Percentiles rank a stretch among this genome's conserved stretches.
Evolutionary conservation across 2,797 vertebrate species (phyloP).

Genomic region (Notolepis coatsorum): DNA sequence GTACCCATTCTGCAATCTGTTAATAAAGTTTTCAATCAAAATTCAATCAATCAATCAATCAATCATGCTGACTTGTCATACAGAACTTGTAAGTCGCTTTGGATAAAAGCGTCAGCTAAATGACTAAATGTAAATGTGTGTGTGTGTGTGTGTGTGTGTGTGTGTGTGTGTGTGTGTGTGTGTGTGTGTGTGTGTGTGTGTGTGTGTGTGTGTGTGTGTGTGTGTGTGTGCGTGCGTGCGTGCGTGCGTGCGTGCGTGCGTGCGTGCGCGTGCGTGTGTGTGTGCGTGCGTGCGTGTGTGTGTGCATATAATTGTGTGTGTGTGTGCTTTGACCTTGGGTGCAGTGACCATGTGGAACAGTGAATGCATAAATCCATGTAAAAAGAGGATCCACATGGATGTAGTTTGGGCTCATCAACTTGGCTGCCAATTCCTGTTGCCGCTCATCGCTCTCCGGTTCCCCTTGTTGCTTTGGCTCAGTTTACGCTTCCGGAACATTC

Average conservation of each 20-base stretch:
- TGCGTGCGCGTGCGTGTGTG: not conserved
- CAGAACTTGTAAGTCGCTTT: too few relatives aligned
- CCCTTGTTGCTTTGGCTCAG: not conserved
- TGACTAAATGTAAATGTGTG: too few relatives aligned
- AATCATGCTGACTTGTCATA: too few relatives aligned
- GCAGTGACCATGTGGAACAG: slow-evolving; percentile 10
- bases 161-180: too few relatives aligned
- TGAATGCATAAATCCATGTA: slow-evolving; percentile 16
- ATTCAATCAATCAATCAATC: too few relatives aligned
- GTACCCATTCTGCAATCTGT: too few relatives aligned
- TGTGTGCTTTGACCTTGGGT: slow-evolving; percentile 15
- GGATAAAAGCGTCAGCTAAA: too few relatives aligned
- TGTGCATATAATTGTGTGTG: not conserved
- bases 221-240: slow-evolving; percentile 1
- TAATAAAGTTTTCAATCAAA: too few relatives aligned
- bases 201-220: slow-evolving; percentile 9
- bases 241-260: not conserved
- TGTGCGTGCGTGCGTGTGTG: not conserved
- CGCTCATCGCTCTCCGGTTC: slow-evolving; percentile 28
- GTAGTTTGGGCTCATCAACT: slow-evolving; percentile 4
- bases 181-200: slow-evolving; percentile 10
- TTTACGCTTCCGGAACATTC: slow-evolving; percentile 12
- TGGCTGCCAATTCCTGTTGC: too few relatives aligned
- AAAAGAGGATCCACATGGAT: not conserved
- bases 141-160: too few relatives aligned